Evolutionary conservation across 2,797 vertebrate species (phyloP).

Genomic region (Anniella stebbinsi): DNA sequence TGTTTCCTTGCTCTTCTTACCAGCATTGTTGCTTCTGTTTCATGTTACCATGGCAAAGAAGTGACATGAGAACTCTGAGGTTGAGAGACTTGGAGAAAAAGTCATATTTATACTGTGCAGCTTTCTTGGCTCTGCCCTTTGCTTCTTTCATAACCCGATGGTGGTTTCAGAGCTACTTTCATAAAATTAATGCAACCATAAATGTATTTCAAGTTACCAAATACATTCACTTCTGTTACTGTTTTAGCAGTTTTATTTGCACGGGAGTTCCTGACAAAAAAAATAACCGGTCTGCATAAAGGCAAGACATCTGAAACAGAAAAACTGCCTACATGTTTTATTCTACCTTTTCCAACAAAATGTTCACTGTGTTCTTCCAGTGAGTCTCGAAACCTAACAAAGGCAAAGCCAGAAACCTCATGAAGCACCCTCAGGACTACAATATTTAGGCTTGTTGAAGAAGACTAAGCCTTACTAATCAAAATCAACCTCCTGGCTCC

Average conservation of each 20-base stretch:
- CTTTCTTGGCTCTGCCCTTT: conserved; percentile 1
- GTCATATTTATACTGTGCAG: background rate
- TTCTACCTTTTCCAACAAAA: conserved; percentile 18
- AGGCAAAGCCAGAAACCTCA: conserved; percentile 11
- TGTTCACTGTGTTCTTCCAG: background rate
- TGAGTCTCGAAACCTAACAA: conserved; percentile 38
- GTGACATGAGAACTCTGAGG: conserved; percentile 3
- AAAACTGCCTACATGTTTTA: background rate
- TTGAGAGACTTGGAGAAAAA: background rate
- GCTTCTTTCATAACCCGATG: background rate
- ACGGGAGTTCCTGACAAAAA: conserved; percentile 21
- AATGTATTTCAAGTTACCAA: conserved; percentile 8
- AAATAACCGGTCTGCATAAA: conserved; percentile 7
- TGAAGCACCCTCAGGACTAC: conserved; percentile 29
- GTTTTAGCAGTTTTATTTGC: conserved; percentile 8
- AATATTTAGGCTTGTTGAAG: conserved; percentile 47
- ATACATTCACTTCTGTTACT: conserved; percentile 1
- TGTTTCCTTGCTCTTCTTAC: background rate
- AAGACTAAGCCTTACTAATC: conserved; percentile 50
- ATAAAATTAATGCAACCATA: conserved; percentile 8
- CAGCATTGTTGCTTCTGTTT: background rate
- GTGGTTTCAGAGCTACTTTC: background rate
- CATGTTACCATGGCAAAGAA: background rate
- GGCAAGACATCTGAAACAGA: background rate
- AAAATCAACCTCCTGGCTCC: conserved; percentile 54